These are phyloP conservation scores for Leptothorax acervorum DNA, from an alignment of 2,888 invertebrate genomes.

Conservation along the genomic window DNA sequence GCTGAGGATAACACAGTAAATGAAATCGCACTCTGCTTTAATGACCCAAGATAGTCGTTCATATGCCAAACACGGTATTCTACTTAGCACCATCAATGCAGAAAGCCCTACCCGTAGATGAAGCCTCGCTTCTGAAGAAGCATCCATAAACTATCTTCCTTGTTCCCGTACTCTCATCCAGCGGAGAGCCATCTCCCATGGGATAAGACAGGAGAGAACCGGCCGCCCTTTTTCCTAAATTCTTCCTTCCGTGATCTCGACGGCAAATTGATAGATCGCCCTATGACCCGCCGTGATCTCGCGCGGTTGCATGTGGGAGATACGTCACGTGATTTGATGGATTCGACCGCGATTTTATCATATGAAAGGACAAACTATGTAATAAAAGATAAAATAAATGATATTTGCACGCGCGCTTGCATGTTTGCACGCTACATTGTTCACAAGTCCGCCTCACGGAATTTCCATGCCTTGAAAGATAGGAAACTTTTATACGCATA, in stretches of 20 bases:
- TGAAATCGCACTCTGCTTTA: slow-evolving; percentile 21
- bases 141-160: slow-evolving; percentile 68
- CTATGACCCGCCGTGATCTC: slow-evolving; percentile 40
- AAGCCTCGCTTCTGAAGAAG: slow-evolving; percentile 35
- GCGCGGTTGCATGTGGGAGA: slow-evolving; percentile 47
- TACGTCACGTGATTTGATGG: slow-evolving; percentile 62
- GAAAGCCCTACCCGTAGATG: slow-evolving; percentile 45
- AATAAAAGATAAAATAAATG: slow-evolving; percentile 52
- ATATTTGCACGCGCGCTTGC: slow-evolving; percentile 34
- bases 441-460: background rate
- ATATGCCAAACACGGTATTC: slow-evolving; percentile 85
- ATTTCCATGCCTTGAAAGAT: slow-evolving; percentile 8
- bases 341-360: slow-evolving; percentile 56
- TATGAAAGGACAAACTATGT: slow-evolving; percentile 45
- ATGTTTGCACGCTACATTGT: slow-evolving; percentile 17
- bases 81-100: slow-evolving; percentile 80
- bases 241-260: slow-evolving; percentile 54
- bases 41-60: slow-evolving; percentile 68
- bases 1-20: background rate
- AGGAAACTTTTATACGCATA: slow-evolving; percentile 13
- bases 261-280: slow-evolving; percentile 72
- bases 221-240: slow-evolving; percentile 52
- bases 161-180: slow-evolving; percentile 42
- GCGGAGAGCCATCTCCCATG: slow-evolving; percentile 59
- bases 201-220: slow-evolving; percentile 53